A percentile compares a stretch with the other conserved stretches of the same genome.
These are phyloP conservation scores for Nyctibius grandis DNA, from an alignment of 2,797 vertebrate genomes.

Conservation along the genomic window DNA sequence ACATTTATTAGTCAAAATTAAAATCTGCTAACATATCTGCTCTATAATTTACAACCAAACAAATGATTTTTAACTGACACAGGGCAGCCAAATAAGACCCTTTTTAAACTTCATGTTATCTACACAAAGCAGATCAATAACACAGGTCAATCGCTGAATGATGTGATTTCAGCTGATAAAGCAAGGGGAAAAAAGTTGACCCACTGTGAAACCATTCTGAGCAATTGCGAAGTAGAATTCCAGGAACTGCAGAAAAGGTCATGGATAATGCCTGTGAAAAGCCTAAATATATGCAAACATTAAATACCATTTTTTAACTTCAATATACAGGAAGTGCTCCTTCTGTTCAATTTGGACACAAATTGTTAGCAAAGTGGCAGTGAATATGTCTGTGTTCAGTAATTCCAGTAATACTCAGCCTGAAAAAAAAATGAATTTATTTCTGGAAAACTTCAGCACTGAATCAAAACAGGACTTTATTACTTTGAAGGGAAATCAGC, in stretches of 20 bases:
- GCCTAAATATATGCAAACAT: background rate
- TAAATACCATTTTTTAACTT: background rate
- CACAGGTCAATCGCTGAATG: background rate
- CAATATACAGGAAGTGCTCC: background rate
- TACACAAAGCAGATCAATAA: background rate
- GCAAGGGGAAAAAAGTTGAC: background rate
- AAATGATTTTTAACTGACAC: background rate
- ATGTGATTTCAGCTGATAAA: background rate
- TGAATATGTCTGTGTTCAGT: background rate
- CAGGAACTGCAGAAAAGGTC: background rate
- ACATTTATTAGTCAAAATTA: background rate
- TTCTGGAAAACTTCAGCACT: background rate
- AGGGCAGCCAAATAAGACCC: background rate
- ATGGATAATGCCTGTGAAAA: background rate
- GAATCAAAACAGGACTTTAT: background rate
- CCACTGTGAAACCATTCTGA: background rate
- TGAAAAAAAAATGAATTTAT: background rate
- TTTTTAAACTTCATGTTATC: background rate
- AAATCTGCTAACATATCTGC: background rate
- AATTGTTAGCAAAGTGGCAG: background rate
- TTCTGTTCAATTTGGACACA: background rate
- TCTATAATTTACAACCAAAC: background rate
- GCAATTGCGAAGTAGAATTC: background rate
- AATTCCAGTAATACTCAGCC: background rate
- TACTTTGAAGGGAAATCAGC: slow-evolving; percentile 42